Percentiles rank a stretch among this genome's conserved stretches.
phyloP scores from a whole-genome alignment of 2,888 invertebrate genomes.

The Thalpophila matura region DNA sequence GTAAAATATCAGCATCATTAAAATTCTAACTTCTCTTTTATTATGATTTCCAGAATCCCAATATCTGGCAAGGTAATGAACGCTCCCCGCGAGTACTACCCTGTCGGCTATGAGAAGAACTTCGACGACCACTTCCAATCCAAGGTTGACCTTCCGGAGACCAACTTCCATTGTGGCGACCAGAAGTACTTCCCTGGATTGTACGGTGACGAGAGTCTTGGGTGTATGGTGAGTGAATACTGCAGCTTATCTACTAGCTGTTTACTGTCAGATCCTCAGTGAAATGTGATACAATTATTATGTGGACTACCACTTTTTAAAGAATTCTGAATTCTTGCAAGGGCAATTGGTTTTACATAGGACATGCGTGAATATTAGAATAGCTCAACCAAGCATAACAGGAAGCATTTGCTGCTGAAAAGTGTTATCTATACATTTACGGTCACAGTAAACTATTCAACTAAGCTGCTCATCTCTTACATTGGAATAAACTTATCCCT shows the following conservation, averaged over 20 bases:
- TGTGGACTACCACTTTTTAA: too few species aligned
- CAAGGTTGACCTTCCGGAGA: slow-evolving; percentile 95
- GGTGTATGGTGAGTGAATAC: slow-evolving; percentile 94
- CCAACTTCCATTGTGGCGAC: slow-evolving; percentile 96
- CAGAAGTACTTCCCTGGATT: slow-evolving; percentile 97
- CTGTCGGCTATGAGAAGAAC: slow-evolving; percentile 96
- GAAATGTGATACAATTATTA: too few species aligned
- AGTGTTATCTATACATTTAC: neutral
- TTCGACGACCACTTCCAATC: slow-evolving; percentile 97
- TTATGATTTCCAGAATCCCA: slow-evolving; percentile 75
- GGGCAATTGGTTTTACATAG: too few species aligned
- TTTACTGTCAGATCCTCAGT: too few species aligned
- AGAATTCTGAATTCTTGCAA: neutral
- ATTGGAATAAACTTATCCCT: too few species aligned
- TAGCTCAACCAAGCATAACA: neutral
- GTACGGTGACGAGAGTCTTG: slow-evolving; percentile 96
- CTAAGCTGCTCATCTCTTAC: neutral
- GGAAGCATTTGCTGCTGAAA: neutral
- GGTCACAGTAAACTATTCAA: neutral
- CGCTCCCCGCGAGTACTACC: slow-evolving; percentile 96
- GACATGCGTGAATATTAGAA: too few species aligned
- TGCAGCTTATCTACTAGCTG: too few species aligned
- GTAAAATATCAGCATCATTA: too few species aligned
- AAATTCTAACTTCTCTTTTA: neutral
- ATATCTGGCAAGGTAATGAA: slow-evolving; percentile 94